A percentile compares a stretch with the other conserved stretches of the same genome.
These are phyloP conservation scores for Argyresthia goedartella DNA, from an alignment of 2,888 invertebrate species.

Conservation along the genomic window DNA sequence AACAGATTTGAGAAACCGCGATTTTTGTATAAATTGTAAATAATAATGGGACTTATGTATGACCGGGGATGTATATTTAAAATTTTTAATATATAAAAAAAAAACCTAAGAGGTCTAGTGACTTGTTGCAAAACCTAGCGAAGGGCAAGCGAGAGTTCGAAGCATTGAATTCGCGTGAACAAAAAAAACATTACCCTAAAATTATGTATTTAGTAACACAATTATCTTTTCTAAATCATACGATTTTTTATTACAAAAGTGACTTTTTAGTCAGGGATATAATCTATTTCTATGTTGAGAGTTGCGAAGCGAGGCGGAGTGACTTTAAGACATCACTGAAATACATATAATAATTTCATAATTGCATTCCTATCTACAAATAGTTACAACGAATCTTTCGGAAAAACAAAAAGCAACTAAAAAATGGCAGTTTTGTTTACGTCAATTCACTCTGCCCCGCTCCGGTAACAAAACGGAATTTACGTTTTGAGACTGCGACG, in stretches of 20 bases:
- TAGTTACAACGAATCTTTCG: not conserved
- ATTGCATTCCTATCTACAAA: slow-evolving; percentile 1
- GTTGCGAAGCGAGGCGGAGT: not conserved
- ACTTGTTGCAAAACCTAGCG: not conserved
- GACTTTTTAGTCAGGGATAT: slow-evolving; percentile 13
- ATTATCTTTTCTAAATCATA: slow-evolving; percentile 10
- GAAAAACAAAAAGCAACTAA: not conserved
- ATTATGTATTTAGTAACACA: slow-evolving; percentile 13
- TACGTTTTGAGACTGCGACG: slow-evolving; percentile 11
- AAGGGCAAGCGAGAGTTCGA: not conserved
- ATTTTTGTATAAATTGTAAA: not conserved
- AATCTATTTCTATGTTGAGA: not conserved
- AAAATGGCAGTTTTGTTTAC: not conserved
- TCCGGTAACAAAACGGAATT: not conserved
- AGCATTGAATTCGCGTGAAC: not conserved
- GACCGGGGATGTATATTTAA: too few relatives aligned
- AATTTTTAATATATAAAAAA: not conserved
- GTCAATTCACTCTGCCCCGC: not conserved
- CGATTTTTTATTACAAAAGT: slow-evolving; percentile 12
- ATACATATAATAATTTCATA: not conserved
- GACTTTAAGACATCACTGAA: not conserved
- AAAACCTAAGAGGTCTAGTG: not conserved
- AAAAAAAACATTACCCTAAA: slow-evolving; percentile 13
- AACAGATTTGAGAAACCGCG: too few relatives aligned
- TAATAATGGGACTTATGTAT: not conserved